A percentile compares a stretch with the other conserved stretches of the same genome.
Evolutionary conservation across 2,113 vertebrate species (phyloP).

Genomic region (Puntigrus tetrazona): DNA sequence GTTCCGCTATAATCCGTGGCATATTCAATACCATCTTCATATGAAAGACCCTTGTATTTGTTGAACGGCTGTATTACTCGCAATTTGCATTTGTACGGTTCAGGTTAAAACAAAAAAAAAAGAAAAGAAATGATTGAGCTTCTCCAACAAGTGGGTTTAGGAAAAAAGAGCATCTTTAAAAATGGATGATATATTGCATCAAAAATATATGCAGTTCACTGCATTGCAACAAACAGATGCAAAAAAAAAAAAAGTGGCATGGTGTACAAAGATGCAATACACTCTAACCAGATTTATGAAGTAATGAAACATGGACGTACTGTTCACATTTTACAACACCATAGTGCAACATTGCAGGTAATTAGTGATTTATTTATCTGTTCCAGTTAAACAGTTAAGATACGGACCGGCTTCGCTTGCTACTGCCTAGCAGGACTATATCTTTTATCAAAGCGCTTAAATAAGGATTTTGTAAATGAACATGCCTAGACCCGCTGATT

Average conservation of each 20-base stretch:
- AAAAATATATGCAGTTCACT: not conserved
- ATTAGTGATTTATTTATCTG: not conserved
- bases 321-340: not conserved
- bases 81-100: constrained; percentile 30
- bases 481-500: not conserved
- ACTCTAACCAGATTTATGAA: not conserved
- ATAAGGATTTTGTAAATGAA: not conserved
- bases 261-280: not conserved
- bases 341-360: not conserved
- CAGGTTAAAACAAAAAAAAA: not conserved
- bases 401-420: not conserved
- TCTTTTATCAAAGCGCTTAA: not conserved
- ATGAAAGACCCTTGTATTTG: constrained; percentile 37
- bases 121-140: not conserved
- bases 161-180: not conserved
- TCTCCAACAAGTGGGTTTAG: not conserved
- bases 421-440: not conserved
- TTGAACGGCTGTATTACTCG: constrained; percentile 53
- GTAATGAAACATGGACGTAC: not conserved
- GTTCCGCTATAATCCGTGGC: constrained; percentile 48
- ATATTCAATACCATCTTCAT: not conserved
- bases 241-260: not conserved
- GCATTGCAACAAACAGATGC: not conserved
- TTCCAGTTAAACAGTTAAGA: constrained; percentile 1
- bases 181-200: not conserved